These are phyloP conservation scores for Keiferia lycopersicella DNA, from an alignment of 2,888 invertebrate species.

Conservation along the genomic window DNA sequence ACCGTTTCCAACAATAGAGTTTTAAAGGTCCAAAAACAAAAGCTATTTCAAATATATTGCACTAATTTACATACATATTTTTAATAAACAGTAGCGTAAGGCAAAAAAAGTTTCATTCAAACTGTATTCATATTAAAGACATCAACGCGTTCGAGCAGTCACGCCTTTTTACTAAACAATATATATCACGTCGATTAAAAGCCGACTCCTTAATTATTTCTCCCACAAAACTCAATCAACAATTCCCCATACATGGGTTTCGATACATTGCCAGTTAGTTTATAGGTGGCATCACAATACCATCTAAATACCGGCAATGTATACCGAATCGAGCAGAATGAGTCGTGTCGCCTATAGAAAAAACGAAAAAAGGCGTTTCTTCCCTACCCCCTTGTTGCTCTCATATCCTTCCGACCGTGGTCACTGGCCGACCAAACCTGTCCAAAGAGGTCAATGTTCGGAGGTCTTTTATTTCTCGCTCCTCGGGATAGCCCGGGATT, in stretches of 20 bases:
- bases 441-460: conserved; percentile 33
- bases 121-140: background rate
- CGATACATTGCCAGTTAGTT: no score
- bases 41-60: no score
- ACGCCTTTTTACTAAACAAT: background rate
- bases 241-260: no score
- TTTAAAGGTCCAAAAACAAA: no score
- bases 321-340: no score
- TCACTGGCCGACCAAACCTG: conserved; percentile 25
- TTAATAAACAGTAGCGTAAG: no score
- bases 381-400: background rate
- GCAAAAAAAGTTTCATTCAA: background rate
- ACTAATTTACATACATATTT: no score
- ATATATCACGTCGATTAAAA: conserved; percentile 10
- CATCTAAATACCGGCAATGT: no score
- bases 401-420: conserved; percentile 30
- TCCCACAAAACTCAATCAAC: conserved; percentile 7
- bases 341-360: no score
- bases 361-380: background rate
- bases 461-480: conserved; percentile 37
- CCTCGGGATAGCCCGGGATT: conserved; percentile 50
- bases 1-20: background rate
- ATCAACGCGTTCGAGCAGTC: background rate
- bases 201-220: conserved; percentile 7
- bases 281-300: no score